Base-by-base conservation (phyloP, 2,888 invertebrate genomes). In the Spisula solida region DNA sequence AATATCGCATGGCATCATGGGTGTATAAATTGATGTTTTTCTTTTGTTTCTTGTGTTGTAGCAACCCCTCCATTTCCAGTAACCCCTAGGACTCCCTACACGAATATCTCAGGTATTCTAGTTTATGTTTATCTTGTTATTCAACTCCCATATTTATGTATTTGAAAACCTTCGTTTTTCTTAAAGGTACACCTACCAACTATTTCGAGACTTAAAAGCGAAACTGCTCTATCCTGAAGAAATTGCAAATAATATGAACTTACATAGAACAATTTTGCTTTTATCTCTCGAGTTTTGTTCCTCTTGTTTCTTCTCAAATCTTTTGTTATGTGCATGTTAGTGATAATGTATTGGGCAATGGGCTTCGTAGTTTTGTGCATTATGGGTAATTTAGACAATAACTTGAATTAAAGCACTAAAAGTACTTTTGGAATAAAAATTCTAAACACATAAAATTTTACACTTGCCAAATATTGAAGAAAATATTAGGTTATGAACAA, bases 1-100 rank as follows among this genome's bases (percentile, higher is more conserved):
- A 18, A 29, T 83, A 29, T 14, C 48, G 83, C 83, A 83, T 83
- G 83, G 75, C 75, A 75, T 75, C 75, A 31, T 75, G 75, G 31
- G n/a, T 75, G 6, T 75, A 34, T 75, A 18, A 41, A 75, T 75
- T 75, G 75, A 75, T 75, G 75, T 75, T 29, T 31, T 75, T 86
- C 16, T 83, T 60, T 47, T 51, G 48, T 56, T 81, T n/a, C n/a
- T n/a, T 85, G 75, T 81, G 87, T 90, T 93, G 86, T 94, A 95
- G 98, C 98, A 96, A 99, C 99, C 34, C 99, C 99, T 78, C 98
- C 98, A 86, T 99, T 99, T 97, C 99, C 99, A 90, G 98, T 98
- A 86, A 98, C 98, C 95, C 98, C 98, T 88, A 98, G 98, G 94
- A 99, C 98, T 12, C 99, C 98, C 20, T 98, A 98, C 97, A 98